A percentile compares a stretch with the other conserved stretches of the same genome.
Conservation (phyloP, 1,140 invertebrate genomes). For the Diachasma alloeum region DNA sequence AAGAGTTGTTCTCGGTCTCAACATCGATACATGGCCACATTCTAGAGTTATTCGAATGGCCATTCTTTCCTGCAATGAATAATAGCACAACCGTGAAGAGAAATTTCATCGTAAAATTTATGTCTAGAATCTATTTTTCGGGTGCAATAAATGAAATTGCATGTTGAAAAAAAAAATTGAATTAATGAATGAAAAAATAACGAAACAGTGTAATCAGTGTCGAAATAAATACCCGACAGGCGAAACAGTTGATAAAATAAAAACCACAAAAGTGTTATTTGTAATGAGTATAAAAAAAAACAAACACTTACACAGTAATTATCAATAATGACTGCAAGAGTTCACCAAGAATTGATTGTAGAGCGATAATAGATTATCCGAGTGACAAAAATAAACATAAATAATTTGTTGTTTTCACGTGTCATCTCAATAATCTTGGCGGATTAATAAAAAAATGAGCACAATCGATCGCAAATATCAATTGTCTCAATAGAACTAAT, state of each 20-base stretch:
- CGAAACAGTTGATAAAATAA: too few relatives aligned
- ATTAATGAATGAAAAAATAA: too few relatives aligned
- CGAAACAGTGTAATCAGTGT: too few relatives aligned
- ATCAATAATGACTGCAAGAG: neutral
- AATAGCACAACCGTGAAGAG: neutral
- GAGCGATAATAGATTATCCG: neutral
- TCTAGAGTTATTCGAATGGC: slow-evolving; percentile 87
- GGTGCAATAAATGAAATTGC: too few relatives aligned
- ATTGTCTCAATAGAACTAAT: too few relatives aligned
- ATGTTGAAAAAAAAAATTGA: too few relatives aligned
- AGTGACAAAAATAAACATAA: neutral
- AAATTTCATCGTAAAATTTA: neutral
- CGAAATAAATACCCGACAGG: too few relatives aligned
- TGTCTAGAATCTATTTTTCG: neutral
- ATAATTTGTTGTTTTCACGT: neutral
- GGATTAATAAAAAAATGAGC: neutral
- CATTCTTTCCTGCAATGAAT: slow-evolving; percentile 63
- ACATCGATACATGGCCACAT: slow-evolving; percentile 87
- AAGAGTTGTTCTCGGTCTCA: slow-evolving; percentile 79
- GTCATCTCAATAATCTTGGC: neutral
- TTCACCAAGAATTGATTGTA: neutral
- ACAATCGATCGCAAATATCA: too few relatives aligned
- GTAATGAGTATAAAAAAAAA: neutral
- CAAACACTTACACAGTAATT: neutral
- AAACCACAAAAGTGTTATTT: neutral